phyloP scores from a whole-genome alignment of 2,888 invertebrate genomes.

The Melanargia galathea region DNA sequence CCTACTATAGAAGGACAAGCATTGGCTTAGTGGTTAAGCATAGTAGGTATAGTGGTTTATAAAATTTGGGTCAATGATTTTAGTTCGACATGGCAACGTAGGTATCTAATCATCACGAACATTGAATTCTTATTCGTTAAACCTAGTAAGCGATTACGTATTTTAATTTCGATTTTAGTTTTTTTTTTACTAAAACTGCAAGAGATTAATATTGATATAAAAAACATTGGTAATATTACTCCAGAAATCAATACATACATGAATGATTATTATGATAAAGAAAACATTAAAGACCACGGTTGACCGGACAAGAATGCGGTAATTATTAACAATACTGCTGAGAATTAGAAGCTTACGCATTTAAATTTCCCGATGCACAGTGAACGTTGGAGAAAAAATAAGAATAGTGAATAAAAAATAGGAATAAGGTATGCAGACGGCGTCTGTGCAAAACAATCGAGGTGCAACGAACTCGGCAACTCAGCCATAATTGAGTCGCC shows the following conservation, averaged over 20 bases:
- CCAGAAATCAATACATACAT: constrained; percentile 1
- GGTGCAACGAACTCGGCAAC: constrained; percentile 77
- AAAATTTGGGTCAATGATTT: constrained; percentile 20
- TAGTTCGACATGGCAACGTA: constrained; percentile 6
- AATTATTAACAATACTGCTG: constrained; percentile 6
- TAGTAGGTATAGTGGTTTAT: constrained; percentile 11
- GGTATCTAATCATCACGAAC: constrained; percentile 13
- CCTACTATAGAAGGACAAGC: too few species aligned
- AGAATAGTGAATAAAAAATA: constrained; percentile 37
- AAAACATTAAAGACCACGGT: not conserved
- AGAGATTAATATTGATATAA: not conserved
- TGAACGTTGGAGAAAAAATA: constrained; percentile 26
- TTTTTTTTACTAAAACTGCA: too few species aligned
- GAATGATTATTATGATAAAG: not conserved
- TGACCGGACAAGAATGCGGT: constrained; percentile 20
- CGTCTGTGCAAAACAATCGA: constrained; percentile 69
- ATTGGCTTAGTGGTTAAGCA: too few species aligned
- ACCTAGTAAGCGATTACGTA: constrained; percentile 2
- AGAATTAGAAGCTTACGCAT: constrained; percentile 19
- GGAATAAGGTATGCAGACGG: constrained; percentile 70
- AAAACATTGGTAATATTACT: not conserved
- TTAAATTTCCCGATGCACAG: constrained; percentile 18
- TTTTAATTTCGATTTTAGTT: not conserved
- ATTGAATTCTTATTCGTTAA: constrained; percentile 7
- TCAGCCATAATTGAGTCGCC: constrained; percentile 63